Evolutionary conservation across 2,113 vertebrate genomes (phyloP).

Genomic region (Psittacula cyanocephala): DNA sequence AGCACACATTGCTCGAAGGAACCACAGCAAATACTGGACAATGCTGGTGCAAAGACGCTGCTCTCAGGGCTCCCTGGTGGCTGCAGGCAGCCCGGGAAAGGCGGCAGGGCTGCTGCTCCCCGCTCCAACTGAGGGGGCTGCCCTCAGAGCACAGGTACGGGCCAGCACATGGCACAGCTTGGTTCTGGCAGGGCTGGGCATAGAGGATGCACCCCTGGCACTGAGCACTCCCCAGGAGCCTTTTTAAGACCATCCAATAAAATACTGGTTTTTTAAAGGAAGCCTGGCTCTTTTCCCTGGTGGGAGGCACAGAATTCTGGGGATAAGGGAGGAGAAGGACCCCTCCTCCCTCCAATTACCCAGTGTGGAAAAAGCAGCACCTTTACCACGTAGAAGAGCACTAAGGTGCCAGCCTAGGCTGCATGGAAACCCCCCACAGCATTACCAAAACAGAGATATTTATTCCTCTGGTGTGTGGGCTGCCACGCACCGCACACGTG

Average conservation of each 20-base stretch:
- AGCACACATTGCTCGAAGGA: rapidly evolving
- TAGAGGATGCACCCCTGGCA: background rate
- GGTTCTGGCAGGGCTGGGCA: rapidly evolving
- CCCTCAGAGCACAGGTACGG: background rate
- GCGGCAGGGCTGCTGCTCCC: background rate
- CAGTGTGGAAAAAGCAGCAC: background rate
- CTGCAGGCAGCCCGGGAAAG: slow-evolving; percentile 21
- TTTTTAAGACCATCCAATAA: slow-evolving; percentile 55
- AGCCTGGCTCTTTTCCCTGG: background rate
- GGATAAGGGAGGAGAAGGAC: background rate
- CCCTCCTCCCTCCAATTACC: background rate
- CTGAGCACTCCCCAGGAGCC: background rate
- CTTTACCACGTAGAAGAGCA: rapidly evolving
- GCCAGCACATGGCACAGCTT: rapidly evolving
- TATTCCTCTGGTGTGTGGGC: background rate
- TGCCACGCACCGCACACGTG: rapidly evolving
- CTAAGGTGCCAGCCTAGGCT: background rate
- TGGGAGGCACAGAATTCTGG: background rate
- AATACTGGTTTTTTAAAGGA: background rate
- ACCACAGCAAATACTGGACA: background rate
- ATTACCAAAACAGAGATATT: slow-evolving; percentile 55
- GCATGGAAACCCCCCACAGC: background rate
- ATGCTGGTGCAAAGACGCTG: rapidly evolving
- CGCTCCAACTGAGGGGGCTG: background rate
- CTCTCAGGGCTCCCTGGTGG: background rate